phyloP scores from a whole-genome alignment of 1,140 invertebrate species.

The Aphelenchoides besseyi region DNA sequence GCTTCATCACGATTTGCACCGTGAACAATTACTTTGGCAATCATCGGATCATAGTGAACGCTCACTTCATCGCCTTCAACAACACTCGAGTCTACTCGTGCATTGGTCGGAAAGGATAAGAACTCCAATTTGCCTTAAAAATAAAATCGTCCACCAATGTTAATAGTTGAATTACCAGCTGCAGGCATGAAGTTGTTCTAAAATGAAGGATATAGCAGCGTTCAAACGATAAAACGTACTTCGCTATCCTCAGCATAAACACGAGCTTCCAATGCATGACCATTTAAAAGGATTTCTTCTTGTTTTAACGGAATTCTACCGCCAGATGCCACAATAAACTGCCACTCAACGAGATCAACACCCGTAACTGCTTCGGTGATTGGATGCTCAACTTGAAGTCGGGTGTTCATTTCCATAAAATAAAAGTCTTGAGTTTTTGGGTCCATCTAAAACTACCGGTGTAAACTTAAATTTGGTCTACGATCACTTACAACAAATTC shows the following conservation, averaged over 20 bases:
- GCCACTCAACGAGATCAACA: constrained; percentile 92
- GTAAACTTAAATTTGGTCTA: constrained; percentile 65
- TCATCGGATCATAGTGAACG: constrained; percentile 99
- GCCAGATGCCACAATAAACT: constrained; percentile 78
- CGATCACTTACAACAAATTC: constrained; percentile 83
- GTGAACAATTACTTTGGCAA: constrained; percentile 94
- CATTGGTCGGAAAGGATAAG: constrained; percentile 50
- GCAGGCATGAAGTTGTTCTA: constrained; percentile 87
- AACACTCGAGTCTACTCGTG: constrained; percentile 59
- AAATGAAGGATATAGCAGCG: constrained; percentile 95
- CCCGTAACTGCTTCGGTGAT: constrained; percentile 81
- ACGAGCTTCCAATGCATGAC: constrained; percentile 74
- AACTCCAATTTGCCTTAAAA: constrained; percentile 48
- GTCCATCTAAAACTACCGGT: not conserved
- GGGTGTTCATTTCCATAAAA: constrained; percentile 98
- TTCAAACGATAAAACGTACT: too few species aligned
- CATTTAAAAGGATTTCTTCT: constrained; percentile 67
- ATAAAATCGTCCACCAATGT: too few species aligned
- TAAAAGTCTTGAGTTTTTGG: constrained; percentile 73
- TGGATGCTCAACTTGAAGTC: constrained; percentile 81
- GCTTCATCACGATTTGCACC: constrained; percentile 78
- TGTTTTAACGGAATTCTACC: constrained; percentile 70
- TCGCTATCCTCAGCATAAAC: constrained; percentile 68
- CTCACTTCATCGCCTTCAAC: constrained; percentile 76
- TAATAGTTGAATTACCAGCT: constrained; percentile 66